Conservation (phyloP, 2,888 invertebrate genomes). For the Parnassius smintheus region DNA sequence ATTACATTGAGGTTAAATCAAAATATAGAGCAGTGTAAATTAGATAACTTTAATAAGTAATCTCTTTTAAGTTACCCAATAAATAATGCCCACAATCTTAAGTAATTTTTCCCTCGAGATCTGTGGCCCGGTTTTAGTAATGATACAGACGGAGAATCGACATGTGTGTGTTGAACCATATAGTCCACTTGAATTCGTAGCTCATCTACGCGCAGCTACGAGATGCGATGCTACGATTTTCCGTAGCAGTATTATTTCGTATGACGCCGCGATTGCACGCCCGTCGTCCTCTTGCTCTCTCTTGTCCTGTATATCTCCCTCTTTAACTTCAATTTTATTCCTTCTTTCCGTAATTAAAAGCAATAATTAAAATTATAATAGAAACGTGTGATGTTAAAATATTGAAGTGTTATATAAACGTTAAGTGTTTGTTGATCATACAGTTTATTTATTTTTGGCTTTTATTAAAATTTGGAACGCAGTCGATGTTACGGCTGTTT, state of each 20-base stretch:
- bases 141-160: slow-evolving; percentile 19
- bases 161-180: slow-evolving; percentile 19
- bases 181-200: slow-evolving; percentile 26
- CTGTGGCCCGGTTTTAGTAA: slow-evolving; percentile 9
- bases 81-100: slow-evolving; percentile 2
- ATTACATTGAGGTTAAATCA: neutral
- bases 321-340: slow-evolving; percentile 26
- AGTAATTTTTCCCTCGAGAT: slow-evolving; percentile 17
- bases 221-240: slow-evolving; percentile 27
- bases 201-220: slow-evolving; percentile 29
- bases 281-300: slow-evolving; percentile 27
- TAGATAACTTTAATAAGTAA: neutral
- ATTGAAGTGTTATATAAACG: slow-evolving; percentile 20
- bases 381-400: slow-evolving; percentile 21
- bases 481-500: slow-evolving; percentile 24
- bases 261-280: slow-evolving; percentile 28
- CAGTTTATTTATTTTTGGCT: slow-evolving; percentile 13
- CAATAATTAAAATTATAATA: slow-evolving; percentile 21
- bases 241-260: slow-evolving; percentile 27
- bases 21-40: neutral
- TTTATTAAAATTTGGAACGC: slow-evolving; percentile 23
- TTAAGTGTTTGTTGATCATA: slow-evolving; percentile 14
- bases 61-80: slow-evolving; percentile 4
- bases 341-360: slow-evolving; percentile 21
- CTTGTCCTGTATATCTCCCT: slow-evolving; percentile 24